Evolutionary conservation across 2,113 vertebrate genomes (phyloP).

Genomic region (Centropus bengalensis): DNA sequence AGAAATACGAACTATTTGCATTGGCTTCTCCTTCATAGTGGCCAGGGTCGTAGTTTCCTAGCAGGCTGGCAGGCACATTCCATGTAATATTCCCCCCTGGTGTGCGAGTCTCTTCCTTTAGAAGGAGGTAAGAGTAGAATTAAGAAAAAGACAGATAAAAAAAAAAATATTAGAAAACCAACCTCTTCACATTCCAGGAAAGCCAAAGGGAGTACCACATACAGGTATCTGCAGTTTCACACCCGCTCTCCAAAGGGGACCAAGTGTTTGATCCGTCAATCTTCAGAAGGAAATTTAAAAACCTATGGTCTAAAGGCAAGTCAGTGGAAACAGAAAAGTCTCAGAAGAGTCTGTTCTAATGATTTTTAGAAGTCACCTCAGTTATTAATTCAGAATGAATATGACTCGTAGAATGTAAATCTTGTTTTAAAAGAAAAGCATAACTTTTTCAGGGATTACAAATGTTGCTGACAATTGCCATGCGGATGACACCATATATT

Average conservation of each 20-base stretch:
- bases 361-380: not conserved
- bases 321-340: not conserved
- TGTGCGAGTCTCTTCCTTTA: not conserved
- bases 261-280: not conserved
- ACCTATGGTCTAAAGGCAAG: not conserved
- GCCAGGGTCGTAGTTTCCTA: not conserved
- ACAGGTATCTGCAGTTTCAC: not conserved
- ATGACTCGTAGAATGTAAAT: not conserved
- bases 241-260: not conserved
- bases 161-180: not conserved
- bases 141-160: not conserved
- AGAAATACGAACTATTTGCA: not conserved
- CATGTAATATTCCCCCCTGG: not conserved
- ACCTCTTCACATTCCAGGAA: not conserved
- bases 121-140: not conserved
- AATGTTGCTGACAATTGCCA: not conserved
- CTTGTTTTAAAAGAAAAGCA: not conserved
- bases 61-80: not conserved
- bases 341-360: not conserved
- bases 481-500: not conserved
- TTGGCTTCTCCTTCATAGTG: not conserved
- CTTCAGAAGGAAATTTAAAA: slow-evolving; percentile 11
- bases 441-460: not conserved
- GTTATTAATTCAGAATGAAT: not conserved
- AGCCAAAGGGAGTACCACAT: not conserved